Percentiles rank a stretch among this genome's conserved stretches.
phyloP scores from a whole-genome alignment of 2,797 vertebrate species.

The Cynopterus sphinx region DNA sequence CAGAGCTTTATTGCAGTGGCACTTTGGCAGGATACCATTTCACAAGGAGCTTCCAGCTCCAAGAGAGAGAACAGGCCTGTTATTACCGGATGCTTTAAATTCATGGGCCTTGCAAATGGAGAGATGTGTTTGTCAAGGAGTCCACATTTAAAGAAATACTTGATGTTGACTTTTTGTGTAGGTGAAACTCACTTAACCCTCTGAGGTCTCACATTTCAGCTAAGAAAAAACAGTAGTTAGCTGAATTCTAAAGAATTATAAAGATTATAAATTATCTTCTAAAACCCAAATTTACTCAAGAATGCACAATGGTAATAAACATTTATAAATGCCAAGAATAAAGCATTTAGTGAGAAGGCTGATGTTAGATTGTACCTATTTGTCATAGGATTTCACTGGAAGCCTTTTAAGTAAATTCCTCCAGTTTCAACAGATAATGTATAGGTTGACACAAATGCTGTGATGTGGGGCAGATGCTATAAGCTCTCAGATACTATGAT shows the following conservation, averaged over 20 bases:
- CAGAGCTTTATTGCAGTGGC: slow-evolving; percentile 55
- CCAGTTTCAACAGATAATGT: slow-evolving; percentile 63
- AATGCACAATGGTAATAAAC: slow-evolving; percentile 59
- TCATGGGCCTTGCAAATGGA: slow-evolving; percentile 69
- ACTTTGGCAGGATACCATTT: slow-evolving; percentile 78
- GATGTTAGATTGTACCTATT: slow-evolving; percentile 68
- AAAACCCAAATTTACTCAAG: slow-evolving; percentile 62
- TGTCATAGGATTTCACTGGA: slow-evolving; percentile 67
- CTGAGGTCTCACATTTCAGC: slow-evolving; percentile 59
- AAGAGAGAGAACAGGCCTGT: slow-evolving; percentile 63
- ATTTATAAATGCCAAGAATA: slow-evolving; percentile 75
- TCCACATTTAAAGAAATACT: slow-evolving; percentile 71
- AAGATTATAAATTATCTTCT: slow-evolving; percentile 68
- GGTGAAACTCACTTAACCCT: slow-evolving; percentile 61
- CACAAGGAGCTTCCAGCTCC: slow-evolving; percentile 51
- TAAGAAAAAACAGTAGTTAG: slow-evolving; percentile 31
- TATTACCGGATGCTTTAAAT: slow-evolving; percentile 76
- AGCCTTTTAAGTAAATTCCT: slow-evolving; percentile 78
- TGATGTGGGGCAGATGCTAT: slow-evolving; percentile 64
- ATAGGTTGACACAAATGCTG: slow-evolving; percentile 65
- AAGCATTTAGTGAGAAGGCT: slow-evolving; percentile 62
- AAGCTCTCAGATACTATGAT: neutral
- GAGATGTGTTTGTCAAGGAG: slow-evolving; percentile 70
- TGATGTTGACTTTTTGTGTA: slow-evolving; percentile 61
- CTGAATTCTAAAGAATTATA: slow-evolving; percentile 44